Evolutionary conservation across 2,113 vertebrate genomes (phyloP).

Genomic region (Cygnus atratus): DNA sequence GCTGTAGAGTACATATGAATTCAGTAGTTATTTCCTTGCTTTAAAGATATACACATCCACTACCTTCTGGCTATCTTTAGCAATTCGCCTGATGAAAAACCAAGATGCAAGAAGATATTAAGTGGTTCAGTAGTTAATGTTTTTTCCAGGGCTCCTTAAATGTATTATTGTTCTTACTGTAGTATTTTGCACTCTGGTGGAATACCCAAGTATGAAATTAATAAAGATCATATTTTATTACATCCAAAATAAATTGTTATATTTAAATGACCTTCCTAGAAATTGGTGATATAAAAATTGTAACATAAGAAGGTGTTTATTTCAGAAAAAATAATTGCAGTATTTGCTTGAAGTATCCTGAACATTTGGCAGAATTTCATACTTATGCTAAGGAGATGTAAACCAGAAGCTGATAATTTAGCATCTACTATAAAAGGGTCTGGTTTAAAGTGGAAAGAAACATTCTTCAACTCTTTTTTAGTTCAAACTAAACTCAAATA

Average conservation of each 20-base stretch:
- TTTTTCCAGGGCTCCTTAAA: conserved; percentile 54
- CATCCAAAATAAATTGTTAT: conserved; percentile 68
- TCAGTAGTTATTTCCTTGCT: conserved; percentile 55
- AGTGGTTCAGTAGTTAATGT: conserved; percentile 58
- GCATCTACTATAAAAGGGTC: conserved; percentile 39
- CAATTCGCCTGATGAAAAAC: conserved; percentile 54
- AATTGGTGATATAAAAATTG: conserved; percentile 55
- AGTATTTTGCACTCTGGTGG: conserved; percentile 56
- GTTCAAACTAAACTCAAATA: background rate
- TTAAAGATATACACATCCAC: conserved; percentile 36
- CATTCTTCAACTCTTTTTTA: conserved; percentile 2
- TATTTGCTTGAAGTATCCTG: conserved; percentile 64
- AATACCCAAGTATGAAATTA: conserved; percentile 68
- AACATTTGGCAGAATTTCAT: conserved; percentile 59
- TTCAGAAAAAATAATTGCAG: conserved; percentile 68
- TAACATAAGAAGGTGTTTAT: conserved; percentile 70
- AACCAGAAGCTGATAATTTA: conserved; percentile 72
- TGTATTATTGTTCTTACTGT: conserved; percentile 53
- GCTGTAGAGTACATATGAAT: conserved; percentile 4
- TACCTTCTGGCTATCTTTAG: conserved; percentile 57
- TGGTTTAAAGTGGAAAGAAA: conserved; percentile 30
- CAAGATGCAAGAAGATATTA: conserved; percentile 60
- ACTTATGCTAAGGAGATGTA: conserved; percentile 57
- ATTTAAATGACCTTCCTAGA: conserved; percentile 65
- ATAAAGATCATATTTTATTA: conserved; percentile 64